Conservation (phyloP, 2,797 vertebrate genomes). For the Sternotherus odoratus region DNA sequence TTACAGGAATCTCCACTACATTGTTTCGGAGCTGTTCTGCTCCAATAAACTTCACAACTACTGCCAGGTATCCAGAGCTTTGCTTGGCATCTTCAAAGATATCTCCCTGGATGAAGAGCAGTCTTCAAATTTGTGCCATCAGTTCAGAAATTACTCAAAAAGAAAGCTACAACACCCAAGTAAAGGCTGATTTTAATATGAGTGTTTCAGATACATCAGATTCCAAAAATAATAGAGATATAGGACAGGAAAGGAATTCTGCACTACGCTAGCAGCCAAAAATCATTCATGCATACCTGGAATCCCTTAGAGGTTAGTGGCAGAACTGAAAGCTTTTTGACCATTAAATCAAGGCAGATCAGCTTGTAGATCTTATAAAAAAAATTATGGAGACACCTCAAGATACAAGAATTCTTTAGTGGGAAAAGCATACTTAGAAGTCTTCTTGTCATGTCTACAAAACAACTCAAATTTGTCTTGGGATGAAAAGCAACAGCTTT, state of each 20-base stretch:
- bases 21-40: not conserved
- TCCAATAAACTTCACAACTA: not conserved
- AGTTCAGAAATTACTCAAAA: slow-evolving; percentile 48
- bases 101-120: not conserved
- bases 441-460: not conserved
- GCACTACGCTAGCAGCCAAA: slow-evolving; percentile 41
- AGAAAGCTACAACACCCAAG: not conserved
- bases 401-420: slow-evolving; percentile 22
- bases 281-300: slow-evolving; percentile 29
- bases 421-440: not conserved
- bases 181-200: slow-evolving; percentile 47
- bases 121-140: not conserved
- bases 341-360: not conserved
- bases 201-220: slow-evolving; percentile 35
- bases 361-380: slow-evolving; percentile 6
- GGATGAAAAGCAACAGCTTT: not conserved
- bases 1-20: too few species aligned
- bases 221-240: slow-evolving; percentile 64
- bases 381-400: not conserved
- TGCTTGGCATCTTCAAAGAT: rapidly evolving
- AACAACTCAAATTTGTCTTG: not conserved
- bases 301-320: slow-evolving; percentile 60
- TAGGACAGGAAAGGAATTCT: slow-evolving; percentile 41
- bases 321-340: slow-evolving; percentile 39
- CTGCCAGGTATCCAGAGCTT: not conserved